Conservation (phyloP, 53 echinoderm and acorn worm genomes). For the Apostichopus leukothele region DNA sequence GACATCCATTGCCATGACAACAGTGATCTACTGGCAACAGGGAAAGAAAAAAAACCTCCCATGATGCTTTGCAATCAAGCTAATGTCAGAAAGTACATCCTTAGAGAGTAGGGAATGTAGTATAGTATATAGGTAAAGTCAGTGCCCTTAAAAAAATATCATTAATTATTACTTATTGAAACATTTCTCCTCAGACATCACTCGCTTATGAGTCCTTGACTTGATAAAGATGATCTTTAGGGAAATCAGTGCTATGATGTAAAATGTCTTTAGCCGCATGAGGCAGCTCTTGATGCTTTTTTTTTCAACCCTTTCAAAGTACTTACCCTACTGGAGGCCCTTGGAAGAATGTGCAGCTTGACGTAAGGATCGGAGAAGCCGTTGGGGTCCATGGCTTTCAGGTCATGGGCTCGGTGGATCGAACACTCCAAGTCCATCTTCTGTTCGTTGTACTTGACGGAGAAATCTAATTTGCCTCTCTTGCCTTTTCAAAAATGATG, state of each 20-base stretch:
- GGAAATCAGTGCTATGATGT: neutral
- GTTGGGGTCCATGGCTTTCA: conserved; percentile 44
- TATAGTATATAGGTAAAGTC: no score
- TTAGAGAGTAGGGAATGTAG: no score
- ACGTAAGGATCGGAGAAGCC: conserved; percentile 47
- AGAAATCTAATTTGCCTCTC: conserved; percentile 41
- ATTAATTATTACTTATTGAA: no score
- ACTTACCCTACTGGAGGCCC: conserved; percentile 47
- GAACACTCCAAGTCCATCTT: conserved; percentile 29
- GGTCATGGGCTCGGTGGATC: conserved; percentile 17
- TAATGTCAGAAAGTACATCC: no score
- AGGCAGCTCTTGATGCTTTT: neutral
- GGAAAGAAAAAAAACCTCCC: no score
- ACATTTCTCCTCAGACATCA: no score
- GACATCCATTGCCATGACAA: no score
- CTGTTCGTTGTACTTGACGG: conserved; percentile 15
- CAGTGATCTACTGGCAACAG: no score
- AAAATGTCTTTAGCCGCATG: neutral
- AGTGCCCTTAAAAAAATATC: no score
- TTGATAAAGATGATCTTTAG: neutral
- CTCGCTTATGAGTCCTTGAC: no score
- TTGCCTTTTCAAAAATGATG: conserved; percentile 4
- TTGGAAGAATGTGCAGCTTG: conserved; percentile 45
- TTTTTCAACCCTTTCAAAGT: neutral
- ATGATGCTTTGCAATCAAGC: no score